Evolutionary conservation across 2,888 invertebrate genomes (phyloP), one percentile per base, ranked within the genome.

Genomic region (Drosophila tanythrix): DNA sequence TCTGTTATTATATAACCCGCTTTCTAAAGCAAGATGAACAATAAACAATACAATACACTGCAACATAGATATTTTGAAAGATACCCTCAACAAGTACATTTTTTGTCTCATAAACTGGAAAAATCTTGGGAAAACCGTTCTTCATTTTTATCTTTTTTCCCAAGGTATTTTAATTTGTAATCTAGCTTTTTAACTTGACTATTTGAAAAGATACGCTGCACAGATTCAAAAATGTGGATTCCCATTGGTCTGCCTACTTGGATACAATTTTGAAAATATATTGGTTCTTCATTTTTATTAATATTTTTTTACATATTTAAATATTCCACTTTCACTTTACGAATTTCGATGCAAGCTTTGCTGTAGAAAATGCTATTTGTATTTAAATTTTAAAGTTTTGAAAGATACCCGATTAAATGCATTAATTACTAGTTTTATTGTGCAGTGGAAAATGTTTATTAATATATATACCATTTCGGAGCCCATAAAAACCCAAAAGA

Each of bases 281-380:
- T 15, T 2, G 7, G 1, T 36, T 36, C 2, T 36, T 18, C 0
- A 7, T 36, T 2, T 18, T 18, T 7, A 36, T 36, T 6, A 36
- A 15, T 15, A 36, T 6, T 0, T 2, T 36, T 18, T 7, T 38
- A 2, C 18, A 38, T 3, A 18, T 18, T 38, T 38, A 7, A 38
- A 18, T 18, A 7, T 38, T 18, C 3, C 7, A 38, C 38, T 38
- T 38, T 38, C 18, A 38, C 13, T 38, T 38, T 3, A 18, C 1
- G 18, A 38, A 18, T 38, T 38, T n/a, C n/a, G 4, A 10, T 40
- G n/a, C 4, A 40, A n/a, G 10, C n/a, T 38, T 7, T 18, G 18
- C 10, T 10, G 10, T 11, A 2, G n/a, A 0, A n/a, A 10, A 40
- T 40, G n/a, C n/a, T 11, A 5, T n/a, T 40, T n/a, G 10, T 36